Evolutionary conservation across 2,113 vertebrate species (phyloP), one percentile per base, ranked within the genome.

Genomic region (Nycticryphes semicollaris): DNA sequence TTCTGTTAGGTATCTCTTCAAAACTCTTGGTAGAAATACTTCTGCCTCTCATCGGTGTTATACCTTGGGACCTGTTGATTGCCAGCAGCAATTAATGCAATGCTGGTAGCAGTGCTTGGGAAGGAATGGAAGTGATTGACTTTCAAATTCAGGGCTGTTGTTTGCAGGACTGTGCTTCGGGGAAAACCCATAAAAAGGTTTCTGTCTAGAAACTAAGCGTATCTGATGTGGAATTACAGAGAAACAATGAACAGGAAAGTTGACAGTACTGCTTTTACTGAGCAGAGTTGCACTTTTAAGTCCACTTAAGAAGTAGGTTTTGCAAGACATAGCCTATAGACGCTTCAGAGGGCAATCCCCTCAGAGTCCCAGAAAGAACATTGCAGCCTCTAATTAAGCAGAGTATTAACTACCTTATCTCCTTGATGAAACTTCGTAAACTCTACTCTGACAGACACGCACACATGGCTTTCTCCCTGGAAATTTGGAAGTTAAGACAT

Each of bases 351-450:
- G 77, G 45, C 84, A 89, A 86, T 92, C 69, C 39, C 84, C 48
- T 70, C 9, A 0, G 50, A 33, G 4, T 94, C 84, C 80, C 51
- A 22, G 45, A 62, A 91, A 80, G 69, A 93, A 54, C 50, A 33
- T 2, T 35, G 50, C 63, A 67, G 67, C 78, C 30, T 83, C 62
- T 96, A 79, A 94, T 97, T 94, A 89, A 69, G 69, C 37, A 47
- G 76, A 87, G 69, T 56, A 79, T 94, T 93, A 96, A 92, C 48
- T 84, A 75, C 48, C 63, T 93, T 90, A 93, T 92, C 93, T 96
- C 50, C 87, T 73, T 89, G 91, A 79, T 89, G 89, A 85, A 96
- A 92, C 74, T 82, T 54, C 23, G 80, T 96, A 80, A 93, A 93
- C 81, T 93, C 68, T 56, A 30, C 77, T 69, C 74, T 94, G 87